phyloP scores from a whole-genome alignment of 2,113 vertebrate species.

The Rhinolophus ferrumequinum region DNA sequence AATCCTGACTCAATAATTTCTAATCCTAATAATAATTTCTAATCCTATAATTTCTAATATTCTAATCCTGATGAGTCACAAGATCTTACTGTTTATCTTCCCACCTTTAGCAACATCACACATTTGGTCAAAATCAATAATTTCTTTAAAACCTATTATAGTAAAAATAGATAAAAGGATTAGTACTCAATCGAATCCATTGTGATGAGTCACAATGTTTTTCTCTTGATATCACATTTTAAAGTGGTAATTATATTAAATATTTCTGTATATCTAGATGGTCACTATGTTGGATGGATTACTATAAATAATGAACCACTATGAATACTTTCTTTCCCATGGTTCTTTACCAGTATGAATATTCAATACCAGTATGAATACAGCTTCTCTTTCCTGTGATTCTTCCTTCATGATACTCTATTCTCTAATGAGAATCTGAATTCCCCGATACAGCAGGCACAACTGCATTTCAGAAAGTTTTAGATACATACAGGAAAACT shows the following conservation, averaged over 20 bases:
- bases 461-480: not conserved
- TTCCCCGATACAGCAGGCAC: not conserved
- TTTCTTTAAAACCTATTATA: slow-evolving; percentile 27
- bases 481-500: not conserved
- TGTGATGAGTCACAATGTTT: not conserved
- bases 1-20: too few species aligned
- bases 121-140: slow-evolving; percentile 46
- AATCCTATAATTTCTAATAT: too few species aligned
- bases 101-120: not conserved
- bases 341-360: not conserved
- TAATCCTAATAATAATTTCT: too few species aligned
- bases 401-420: not conserved
- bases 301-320: not conserved
- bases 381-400: not conserved
- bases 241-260: slow-evolving; percentile 23
- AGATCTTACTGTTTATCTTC: not conserved
- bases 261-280: slow-evolving; percentile 2
- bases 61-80: too few species aligned
- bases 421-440: not conserved
- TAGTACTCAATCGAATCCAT: too few species aligned
- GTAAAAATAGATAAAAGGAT: slow-evolving; percentile 2
- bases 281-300: not conserved
- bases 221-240: not conserved
- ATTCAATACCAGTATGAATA: not conserved
- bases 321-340: not conserved